Evolutionary conservation across 2,888 invertebrate species (phyloP), one percentile per base, ranked within the genome.

Genomic region (Electrophaes corylata): DNA sequence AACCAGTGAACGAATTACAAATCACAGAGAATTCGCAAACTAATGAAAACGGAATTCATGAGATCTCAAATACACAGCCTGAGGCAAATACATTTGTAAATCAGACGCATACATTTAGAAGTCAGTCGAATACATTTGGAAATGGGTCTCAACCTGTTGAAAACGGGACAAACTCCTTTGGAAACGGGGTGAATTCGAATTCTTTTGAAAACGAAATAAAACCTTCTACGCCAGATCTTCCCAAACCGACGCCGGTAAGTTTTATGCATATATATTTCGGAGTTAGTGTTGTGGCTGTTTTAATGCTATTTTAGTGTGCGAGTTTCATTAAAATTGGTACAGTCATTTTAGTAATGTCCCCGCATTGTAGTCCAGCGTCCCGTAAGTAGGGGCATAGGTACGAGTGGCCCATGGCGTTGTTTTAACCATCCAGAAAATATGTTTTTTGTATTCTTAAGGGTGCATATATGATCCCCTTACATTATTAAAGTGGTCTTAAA

Each of bases 191-290:
- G n/a, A n/a, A n/a, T n/a, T 53, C 14, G 60, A 60, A 26, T 46
- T 23, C 51, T 2, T 4, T 41, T 6, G 43, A 3, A 4, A 47
- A 37, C 10, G 51, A 41, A 60, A 44, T 55, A 39, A 80, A 77
- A 60, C 71, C 74, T 0, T 6, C 64, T 0, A 66, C 83, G 0
- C 82, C 85, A 0, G 91, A 91, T 1, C 62, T 91, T 10, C 91
- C 91, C 0, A 88, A 89, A 67, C 91, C 91, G 0, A 88, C 91
- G 0, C 89, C 89, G 80, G 88, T 89, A 53, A 81, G 86, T 76
- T 26, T 1, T 16, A 3, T 10, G 18, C 4, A 10, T 18, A 14
- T 23, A 26, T 18, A 2, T 12, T 35, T 29, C 12, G 52, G 60
- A 63, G 53, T 66, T 60, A 65, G 60, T 60, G 51, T 52, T 66